Evolutionary conservation across 2,888 invertebrate genomes (phyloP).

Genomic region (Apoda limacodes): DNA sequence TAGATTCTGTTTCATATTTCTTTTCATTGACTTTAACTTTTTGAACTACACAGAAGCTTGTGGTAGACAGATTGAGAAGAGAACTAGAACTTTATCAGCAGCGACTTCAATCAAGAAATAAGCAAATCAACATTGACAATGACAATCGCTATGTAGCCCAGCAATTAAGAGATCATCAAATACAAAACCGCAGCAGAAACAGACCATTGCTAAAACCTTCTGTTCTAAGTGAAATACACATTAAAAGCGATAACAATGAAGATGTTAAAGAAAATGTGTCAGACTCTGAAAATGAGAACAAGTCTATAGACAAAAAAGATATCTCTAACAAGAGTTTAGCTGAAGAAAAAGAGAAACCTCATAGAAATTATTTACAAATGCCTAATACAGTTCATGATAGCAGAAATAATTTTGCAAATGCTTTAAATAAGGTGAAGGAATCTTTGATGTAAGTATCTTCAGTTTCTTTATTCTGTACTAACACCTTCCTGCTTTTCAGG

Average conservation of each 20-base stretch:
- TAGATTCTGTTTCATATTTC: no score
- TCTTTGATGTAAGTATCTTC: constrained; percentile 43
- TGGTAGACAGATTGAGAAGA: constrained; percentile 65
- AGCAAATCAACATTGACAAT: constrained; percentile 51
- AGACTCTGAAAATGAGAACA: constrained; percentile 48
- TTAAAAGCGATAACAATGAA: constrained; percentile 48
- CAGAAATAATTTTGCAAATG: constrained; percentile 52
- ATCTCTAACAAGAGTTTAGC: constrained; percentile 44
- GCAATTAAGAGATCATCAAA: constrained; percentile 54
- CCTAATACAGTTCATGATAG: constrained; percentile 43
- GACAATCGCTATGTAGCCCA: constrained; percentile 56
- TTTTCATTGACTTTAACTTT: no score
- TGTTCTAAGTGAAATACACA: constrained; percentile 57
- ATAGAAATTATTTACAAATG: constrained; percentile 36
- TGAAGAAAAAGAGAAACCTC: constrained; percentile 42
- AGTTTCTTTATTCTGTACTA: no score
- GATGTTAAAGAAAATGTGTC: constrained; percentile 39
- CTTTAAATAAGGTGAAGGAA: constrained; percentile 57
- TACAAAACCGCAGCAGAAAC: constrained; percentile 43
- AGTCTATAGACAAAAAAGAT: constrained; percentile 45
- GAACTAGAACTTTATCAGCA: constrained; percentile 69
- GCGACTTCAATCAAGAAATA: constrained; percentile 51
- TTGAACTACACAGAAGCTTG: constrained; percentile 69
- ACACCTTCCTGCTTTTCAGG: no score
- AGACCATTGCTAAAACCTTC: constrained; percentile 57